Evolutionary conservation across 2,113 vertebrate genomes (phyloP).

Genomic region (Plecotus auritus): DNA sequence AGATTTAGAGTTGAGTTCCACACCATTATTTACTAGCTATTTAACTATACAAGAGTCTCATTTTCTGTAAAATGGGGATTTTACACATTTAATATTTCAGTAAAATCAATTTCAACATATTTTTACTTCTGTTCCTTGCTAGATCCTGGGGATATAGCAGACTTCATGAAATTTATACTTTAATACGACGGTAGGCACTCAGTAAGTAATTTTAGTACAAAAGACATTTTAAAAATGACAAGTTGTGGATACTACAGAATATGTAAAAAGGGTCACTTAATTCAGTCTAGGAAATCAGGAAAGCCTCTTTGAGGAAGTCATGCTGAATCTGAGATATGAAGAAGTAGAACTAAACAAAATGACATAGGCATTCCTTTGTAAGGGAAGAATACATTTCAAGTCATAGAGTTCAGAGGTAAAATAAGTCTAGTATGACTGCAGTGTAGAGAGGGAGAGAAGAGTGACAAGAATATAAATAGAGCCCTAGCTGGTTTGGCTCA

Average conservation of each 20-base stretch:
- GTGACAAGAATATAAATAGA: neutral
- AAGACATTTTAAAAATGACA: neutral
- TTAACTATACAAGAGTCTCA: neutral
- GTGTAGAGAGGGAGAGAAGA: neutral
- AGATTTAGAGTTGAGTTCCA: neutral
- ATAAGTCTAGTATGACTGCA: neutral
- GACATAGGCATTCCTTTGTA: neutral
- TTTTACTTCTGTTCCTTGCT: neutral
- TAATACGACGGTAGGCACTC: neutral
- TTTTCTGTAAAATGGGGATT: constrained; percentile 15
- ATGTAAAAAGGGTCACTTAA: neutral
- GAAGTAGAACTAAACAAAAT: neutral
- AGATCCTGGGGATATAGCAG: neutral
- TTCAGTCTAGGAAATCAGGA: neutral
- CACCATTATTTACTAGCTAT: neutral
- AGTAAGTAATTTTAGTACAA: neutral
- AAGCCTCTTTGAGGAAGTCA: neutral
- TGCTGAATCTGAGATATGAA: neutral
- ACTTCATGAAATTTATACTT: neutral
- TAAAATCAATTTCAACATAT: neutral
- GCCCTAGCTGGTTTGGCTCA: neutral
- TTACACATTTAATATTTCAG: neutral
- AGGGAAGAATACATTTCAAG: neutral
- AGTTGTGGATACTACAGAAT: neutral
- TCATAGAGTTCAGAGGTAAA: neutral